Conservation (phyloP, 2,113 vertebrate species). For the Dromas ardeola region DNA sequence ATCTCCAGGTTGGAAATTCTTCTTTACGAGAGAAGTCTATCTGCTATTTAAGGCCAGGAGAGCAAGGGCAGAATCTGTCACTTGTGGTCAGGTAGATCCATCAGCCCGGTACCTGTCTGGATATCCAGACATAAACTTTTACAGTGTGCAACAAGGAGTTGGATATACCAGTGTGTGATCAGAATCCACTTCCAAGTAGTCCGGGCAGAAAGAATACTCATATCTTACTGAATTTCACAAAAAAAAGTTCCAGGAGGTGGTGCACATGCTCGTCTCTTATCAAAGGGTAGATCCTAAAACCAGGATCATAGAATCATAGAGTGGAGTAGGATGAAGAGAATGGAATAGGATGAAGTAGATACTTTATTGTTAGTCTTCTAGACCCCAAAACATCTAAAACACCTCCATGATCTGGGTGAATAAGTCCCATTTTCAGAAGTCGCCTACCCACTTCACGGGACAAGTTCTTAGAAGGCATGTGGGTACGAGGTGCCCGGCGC, state of each 20-base stretch:
- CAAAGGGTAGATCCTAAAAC: background rate
- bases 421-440: background rate
- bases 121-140: background rate
- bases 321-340: too few species aligned
- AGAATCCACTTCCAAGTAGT: background rate
- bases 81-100: background rate
- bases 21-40: background rate
- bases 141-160: background rate
- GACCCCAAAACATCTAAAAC: background rate
- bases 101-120: background rate
- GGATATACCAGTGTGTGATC: background rate
- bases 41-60: background rate
- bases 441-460: background rate
- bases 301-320: background rate
- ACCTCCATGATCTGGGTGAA: background rate
- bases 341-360: background rate
- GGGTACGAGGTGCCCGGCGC: background rate
- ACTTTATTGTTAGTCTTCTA: background rate
- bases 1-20: background rate
- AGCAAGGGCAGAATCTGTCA: background rate
- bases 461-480: background rate
- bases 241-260: background rate
- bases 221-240: background rate
- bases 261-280: background rate
- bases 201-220: background rate